Conservation (phyloP, 1,140 invertebrate genomes). For the Listronotus bonariensis region DNA sequence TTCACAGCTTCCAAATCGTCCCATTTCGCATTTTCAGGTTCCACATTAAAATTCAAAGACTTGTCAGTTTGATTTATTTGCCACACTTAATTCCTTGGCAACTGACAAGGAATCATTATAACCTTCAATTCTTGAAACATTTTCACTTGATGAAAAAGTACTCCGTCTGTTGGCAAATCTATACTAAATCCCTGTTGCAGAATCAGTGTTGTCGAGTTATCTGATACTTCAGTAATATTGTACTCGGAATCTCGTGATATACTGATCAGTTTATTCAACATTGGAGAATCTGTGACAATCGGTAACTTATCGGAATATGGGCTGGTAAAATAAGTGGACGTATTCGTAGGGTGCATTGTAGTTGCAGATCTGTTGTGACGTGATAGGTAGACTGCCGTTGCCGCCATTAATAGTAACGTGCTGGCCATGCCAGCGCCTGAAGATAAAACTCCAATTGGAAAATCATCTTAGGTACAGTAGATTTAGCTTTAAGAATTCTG, state of each 20-base stretch:
- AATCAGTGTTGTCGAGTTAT: constrained; percentile 3
- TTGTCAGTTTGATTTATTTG: too few relatives aligned
- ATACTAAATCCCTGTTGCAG: not conserved
- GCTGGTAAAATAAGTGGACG: not conserved
- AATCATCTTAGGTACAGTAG: too few relatives aligned
- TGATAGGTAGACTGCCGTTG: constrained; percentile 20
- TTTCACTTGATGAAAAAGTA: too few relatives aligned
- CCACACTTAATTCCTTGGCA: too few relatives aligned
- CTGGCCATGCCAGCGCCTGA: constrained; percentile 20
- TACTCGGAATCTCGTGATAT: not conserved
- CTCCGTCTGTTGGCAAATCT: too few relatives aligned
- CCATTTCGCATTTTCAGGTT: too few relatives aligned
- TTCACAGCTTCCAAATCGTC: too few relatives aligned
- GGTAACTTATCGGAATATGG: not conserved
- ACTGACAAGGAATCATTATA: too few relatives aligned
- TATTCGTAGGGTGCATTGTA: not conserved
- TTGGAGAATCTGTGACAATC: constrained; percentile 3
- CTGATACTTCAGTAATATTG: not conserved
- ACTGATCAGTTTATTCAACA: constrained; percentile 9
- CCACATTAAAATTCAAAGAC: too few relatives aligned
- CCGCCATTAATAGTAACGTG: constrained; percentile 18
- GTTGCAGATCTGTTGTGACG: not conserved
- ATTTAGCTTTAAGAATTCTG: not conserved
- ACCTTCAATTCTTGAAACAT: too few relatives aligned
- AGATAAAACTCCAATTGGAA: not conserved